Base-by-base conservation (phyloP, 1,140 invertebrate genomes). In the Microplitis mediator region DNA sequence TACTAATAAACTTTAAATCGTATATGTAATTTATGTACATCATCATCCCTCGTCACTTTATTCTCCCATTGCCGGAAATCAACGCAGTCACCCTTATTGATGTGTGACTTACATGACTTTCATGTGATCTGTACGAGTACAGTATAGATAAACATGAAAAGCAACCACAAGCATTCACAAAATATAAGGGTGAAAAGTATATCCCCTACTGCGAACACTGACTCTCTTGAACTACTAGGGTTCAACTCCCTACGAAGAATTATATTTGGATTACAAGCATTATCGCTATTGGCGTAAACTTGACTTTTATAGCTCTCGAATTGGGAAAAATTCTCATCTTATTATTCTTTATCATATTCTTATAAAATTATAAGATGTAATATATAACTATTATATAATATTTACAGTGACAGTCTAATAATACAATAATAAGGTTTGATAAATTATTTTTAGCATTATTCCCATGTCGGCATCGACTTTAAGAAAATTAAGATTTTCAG, bases 211-310 rank as follows among this genome's bases (percentile, higher is more conserved):
- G 64, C 14, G 14, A 62, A 61, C 13, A 52, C 54, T 75, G 79
- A 80, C 73, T 76, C 69, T 74, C 52, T 61, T 11, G n/a, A 35
- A 45, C 14, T n/a, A 5, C 31, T 11, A 36, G 56, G 16, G n/a
- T 66, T 51, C 76, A 76, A 76, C 73, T 77, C 75, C 80, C 75
- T 62, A 74, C 82, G 80, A 80, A 81, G 82, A 87, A 87, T 87
- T 86, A 85, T 86, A 86, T 86, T 86, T 83, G 84, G 83, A 87
- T 87, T 85, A 87, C 84, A 85, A 86, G 85, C 84, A 87, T 87
- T 87, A 86, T 86, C 83, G 80, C 81, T 80, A 79, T 71, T 52
- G 76, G 75, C 85, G 83, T 86, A 85, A 85, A 87, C 84, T 84
- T 85, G 84, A 87, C 82, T 87, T 87, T 86, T 86, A 86, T 85